Conservation (phyloP, 2,888 invertebrate genomes). For the Mythimna impura region DNA sequence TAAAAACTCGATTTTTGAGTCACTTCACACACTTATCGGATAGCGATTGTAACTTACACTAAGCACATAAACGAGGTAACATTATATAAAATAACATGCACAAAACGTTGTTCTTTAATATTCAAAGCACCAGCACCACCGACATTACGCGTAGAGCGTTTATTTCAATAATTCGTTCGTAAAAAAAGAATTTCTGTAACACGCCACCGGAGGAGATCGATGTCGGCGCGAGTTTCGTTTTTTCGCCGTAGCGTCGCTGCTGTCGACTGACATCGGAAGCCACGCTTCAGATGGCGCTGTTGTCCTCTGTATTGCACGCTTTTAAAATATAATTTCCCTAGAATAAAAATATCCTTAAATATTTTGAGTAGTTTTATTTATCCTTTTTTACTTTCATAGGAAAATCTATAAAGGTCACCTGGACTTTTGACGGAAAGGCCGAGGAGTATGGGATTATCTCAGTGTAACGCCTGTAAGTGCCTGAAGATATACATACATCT, state of each 20-base stretch:
- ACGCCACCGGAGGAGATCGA: constrained; percentile 87
- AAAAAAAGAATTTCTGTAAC: constrained; percentile 78
- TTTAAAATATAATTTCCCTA: constrained; percentile 24
- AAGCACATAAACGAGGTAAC: constrained; percentile 86
- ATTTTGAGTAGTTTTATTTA: too few species aligned
- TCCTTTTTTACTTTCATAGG: too few species aligned
- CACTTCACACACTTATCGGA: constrained; percentile 81
- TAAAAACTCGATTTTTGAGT: constrained; percentile 76
- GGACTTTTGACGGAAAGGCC: too few species aligned
- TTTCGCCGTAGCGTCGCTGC: constrained; percentile 77
- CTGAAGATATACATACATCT: too few species aligned
- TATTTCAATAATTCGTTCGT: constrained; percentile 84
- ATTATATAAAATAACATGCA: constrained; percentile 84
- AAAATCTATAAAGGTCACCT: too few species aligned
- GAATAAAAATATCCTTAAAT: too few species aligned
- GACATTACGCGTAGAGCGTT: constrained; percentile 84
- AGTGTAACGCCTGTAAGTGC: too few species aligned
- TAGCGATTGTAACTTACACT: constrained; percentile 84
- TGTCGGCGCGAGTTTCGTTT: constrained; percentile 84
- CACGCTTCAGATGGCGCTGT: constrained; percentile 77
- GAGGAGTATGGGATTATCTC: too few species aligned
- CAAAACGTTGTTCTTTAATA: constrained; percentile 78
- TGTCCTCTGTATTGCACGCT: constrained; percentile 66
- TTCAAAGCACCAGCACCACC: constrained; percentile 88
- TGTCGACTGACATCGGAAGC: constrained; percentile 69